These are phyloP conservation scores for Pentalonia nigronervosa DNA, from an alignment of 1,140 invertebrate genomes.

Conservation along the genomic window DNA sequence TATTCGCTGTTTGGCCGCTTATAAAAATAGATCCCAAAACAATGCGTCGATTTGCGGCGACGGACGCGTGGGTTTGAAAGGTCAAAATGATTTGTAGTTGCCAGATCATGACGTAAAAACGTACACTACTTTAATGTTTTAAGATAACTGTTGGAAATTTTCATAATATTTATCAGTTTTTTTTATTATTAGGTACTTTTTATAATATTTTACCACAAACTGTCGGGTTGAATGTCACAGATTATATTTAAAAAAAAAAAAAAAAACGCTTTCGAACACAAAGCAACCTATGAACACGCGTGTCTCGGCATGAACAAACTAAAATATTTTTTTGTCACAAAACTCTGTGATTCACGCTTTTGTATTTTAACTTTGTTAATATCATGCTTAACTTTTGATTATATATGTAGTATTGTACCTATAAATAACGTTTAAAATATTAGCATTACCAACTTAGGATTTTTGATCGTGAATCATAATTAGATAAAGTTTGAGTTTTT, in stretches of 20 bases:
- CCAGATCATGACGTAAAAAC: background rate
- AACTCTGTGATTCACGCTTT: no score
- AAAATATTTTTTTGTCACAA: no score
- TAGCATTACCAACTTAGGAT: no score
- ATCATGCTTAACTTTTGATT: no score
- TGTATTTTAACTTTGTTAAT: no score
- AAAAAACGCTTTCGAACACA: no score
- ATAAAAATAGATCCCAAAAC: background rate
- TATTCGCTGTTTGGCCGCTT: background rate
- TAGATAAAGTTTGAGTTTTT: no score
- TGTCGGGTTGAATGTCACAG: background rate
- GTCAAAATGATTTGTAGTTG: background rate
- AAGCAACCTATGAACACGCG: no score
- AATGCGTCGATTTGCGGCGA: background rate
- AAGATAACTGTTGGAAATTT: background rate
- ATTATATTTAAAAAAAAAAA: background rate
- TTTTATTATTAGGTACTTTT: background rate
- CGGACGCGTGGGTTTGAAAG: background rate
- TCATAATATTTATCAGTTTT: background rate
- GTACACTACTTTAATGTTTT: background rate
- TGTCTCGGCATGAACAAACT: no score
- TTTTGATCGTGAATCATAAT: no score
- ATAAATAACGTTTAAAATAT: no score
- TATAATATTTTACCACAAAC: background rate
- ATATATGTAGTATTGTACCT: no score